Evolutionary conservation across 2,113 vertebrate genomes (phyloP), one percentile per base, ranked within the genome.

Genomic region (Toxotes chatareus): DNA sequence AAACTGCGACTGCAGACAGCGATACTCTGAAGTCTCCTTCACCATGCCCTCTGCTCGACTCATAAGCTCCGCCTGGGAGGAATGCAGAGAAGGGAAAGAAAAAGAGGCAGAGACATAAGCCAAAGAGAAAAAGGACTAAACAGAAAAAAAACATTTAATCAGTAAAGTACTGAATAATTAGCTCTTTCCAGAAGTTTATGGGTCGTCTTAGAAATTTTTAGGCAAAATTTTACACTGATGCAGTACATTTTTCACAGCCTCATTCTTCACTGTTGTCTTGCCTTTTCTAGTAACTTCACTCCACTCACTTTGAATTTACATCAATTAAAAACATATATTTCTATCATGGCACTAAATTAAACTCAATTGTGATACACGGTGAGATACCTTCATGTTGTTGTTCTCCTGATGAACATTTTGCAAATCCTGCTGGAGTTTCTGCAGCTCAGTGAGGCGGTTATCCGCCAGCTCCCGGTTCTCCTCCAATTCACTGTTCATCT

Each of bases 1-100:
- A 90, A 99, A 99, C 51, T 99, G 98, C 0, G 98, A 99, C 92
- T 99, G 98, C 88, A 99, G 97, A 84, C 98, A 99, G 64, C 97
- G 97, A 61, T 99, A 99, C 59, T 99, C 98, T 0, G 97, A 96
- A 0, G 96, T 97, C n/a, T 99, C 97, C 82, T 96, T 97, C 10
- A 99, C 98, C 76, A 97, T 87, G 19, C 96, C 96, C 69, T 98
- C 97, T 7, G 98, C 98, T 5, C 97, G 95, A 57, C 91, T 96
- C 72, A 96, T 79, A 82, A 99, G 83, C 82, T 99, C 97, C 80
- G 95, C 87, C 98, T 99, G 82, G 60, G 46, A 36, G 4, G 36
- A 17, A 67, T 10, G 65, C 17, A 55, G 19, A 53, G 13, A 44
- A 19, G 27, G 27, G 27, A 27, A 27, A 27, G 27, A 27, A 27